Percentiles rank a stretch among this genome's conserved stretches.
Evolutionary conservation across 2,113 vertebrate genomes (phyloP).

Genomic region (Arizona elegans): DNA sequence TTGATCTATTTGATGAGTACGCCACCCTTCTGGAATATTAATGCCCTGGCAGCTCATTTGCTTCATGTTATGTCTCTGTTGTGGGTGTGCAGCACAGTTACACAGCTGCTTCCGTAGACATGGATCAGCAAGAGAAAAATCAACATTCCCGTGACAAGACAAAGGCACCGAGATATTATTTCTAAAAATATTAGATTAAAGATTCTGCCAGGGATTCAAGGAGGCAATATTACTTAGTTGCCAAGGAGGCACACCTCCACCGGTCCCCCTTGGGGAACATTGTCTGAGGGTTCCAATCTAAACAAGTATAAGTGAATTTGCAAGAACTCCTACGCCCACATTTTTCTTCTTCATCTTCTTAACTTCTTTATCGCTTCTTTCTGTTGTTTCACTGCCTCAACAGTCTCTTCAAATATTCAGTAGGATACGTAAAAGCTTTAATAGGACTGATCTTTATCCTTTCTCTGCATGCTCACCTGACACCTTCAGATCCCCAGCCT

Average conservation of each 20-base stretch:
- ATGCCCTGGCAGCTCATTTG: constrained; percentile 1
- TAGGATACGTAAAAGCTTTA: not conserved
- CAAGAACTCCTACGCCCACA: not conserved
- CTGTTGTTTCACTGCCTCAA: not conserved
- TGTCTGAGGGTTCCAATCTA: not conserved
- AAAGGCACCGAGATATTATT: not conserved
- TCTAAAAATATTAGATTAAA: not conserved
- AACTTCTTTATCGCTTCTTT: not conserved
- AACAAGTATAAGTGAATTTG: not conserved
- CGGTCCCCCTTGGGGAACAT: not conserved
- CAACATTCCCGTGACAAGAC: not conserved
- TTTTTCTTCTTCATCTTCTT: not conserved
- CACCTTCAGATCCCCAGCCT: not conserved
- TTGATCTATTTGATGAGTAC: constrained; percentile 35
- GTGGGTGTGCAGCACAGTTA: constrained; percentile 2
- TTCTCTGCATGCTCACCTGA: not conserved
- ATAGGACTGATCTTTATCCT: not conserved
- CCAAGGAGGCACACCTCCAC: not conserved
- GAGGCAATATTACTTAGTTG: not conserved
- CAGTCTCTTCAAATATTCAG: not conserved
- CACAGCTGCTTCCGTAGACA: not conserved
- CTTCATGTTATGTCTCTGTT: not conserved
- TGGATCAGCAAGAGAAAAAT: not conserved
- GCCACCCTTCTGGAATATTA: constrained; percentile 28
- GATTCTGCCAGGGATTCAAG: not conserved